Base-by-base conservation (phyloP, 2,113 vertebrate genomes). In the Phylloscopus whistleri region DNA sequence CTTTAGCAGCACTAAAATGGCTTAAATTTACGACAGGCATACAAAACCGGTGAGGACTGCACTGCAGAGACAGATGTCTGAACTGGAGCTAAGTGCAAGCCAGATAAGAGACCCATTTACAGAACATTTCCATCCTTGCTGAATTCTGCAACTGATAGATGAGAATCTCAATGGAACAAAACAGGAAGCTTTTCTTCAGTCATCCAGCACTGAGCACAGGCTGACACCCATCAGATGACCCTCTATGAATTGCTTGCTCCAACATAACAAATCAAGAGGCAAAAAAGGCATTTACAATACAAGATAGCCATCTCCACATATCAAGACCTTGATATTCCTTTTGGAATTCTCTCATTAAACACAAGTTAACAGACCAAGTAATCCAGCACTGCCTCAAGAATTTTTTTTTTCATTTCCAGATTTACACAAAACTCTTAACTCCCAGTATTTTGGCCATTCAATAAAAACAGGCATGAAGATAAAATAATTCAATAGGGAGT, bases 131-230 rank as follows among this genome's bases (percentile, higher is more conserved):
- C 48, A 90, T 69, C 51, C 75, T 86, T 82, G 76, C 35, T 14
- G 64, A 93, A 89, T 93, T 83, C 72, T 89, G 46, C 75, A 90
- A 64, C 73, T 56, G 51, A 87, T 27, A 92, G 46, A 89, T 1
- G 2, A 94, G 85, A 73, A 95, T 43, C 58, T 73, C 77, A 92
- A 43, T 69, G 43, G 76, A 94, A 88, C 58, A 93, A 95, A 93
- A 93, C 83, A 95, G 90, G 78, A 93, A 93, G 88, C 75, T 93
- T 92, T 94, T 87, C 56, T 91, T 94, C 91, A 89, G 63, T 39
- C 56, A 87, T 44, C 52, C 44, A 52, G 87, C 27, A 68, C 80
- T 48, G 22, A 92, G 83, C 86, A 93, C 63, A 52, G 83, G 63
- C 95, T 95, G 91, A 87, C 95, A 94, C 56, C 19, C 60, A 56